These are phyloP conservation scores for Strigamia transsilvanica DNA, from an alignment of 2,888 invertebrate species.

Conservation along the genomic window DNA sequence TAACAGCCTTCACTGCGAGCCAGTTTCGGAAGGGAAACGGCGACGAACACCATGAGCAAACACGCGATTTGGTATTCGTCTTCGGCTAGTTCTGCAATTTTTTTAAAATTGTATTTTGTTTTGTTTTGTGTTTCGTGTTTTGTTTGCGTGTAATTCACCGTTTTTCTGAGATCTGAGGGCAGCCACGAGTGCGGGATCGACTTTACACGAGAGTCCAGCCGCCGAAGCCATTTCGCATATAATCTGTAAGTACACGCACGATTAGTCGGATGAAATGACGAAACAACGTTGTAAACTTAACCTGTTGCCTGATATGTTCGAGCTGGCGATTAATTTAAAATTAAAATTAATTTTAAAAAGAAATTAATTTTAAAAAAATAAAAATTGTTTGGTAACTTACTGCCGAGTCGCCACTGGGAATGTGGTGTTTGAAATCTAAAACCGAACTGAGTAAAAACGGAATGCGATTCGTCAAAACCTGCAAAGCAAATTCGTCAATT, in stretches of 20 bases:
- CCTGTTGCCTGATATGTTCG: constrained; percentile 56
- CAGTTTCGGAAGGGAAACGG: constrained; percentile 94
- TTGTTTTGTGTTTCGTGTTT: background rate
- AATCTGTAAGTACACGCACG: constrained; percentile 69
- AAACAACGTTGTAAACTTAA: constrained; percentile 18
- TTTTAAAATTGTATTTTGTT: background rate
- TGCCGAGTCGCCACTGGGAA: constrained; percentile 85
- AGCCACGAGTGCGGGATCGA: constrained; percentile 92
- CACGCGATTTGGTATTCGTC: constrained; percentile 95
- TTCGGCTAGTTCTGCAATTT: constrained; percentile 77
- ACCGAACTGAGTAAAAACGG: constrained; percentile 96
- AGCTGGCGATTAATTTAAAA: constrained; percentile 46
- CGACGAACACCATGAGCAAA: constrained; percentile 97
- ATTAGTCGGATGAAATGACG: background rate
- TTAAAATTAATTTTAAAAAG: background rate
- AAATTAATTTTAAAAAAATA: background rate
- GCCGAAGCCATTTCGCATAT: constrained; percentile 98
- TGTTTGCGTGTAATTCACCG: constrained; percentile 63
- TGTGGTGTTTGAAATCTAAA: constrained; percentile 90
- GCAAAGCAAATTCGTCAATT: too few relatives aligned
- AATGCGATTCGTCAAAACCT: constrained; percentile 83
- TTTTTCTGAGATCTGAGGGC: constrained; percentile 87
- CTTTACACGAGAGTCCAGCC: constrained; percentile 90
- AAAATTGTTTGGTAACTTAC: constrained; percentile 60
- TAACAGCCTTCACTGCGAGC: constrained; percentile 88